Conservation (phyloP, 2,113 vertebrate species). For the Sitta europaea region DNA sequence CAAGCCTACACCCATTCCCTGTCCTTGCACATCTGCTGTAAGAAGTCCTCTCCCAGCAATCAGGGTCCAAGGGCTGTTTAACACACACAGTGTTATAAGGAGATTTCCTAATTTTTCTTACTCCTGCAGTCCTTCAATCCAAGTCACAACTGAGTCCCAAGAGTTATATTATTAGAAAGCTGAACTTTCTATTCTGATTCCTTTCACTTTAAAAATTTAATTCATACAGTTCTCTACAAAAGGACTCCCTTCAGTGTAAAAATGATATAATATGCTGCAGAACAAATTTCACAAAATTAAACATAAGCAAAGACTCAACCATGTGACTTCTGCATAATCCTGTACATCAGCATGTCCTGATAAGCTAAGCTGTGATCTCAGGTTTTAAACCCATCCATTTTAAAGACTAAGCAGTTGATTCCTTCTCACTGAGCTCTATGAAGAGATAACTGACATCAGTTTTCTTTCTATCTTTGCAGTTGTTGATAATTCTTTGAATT, state of each 20-base stretch:
- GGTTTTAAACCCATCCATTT: slow-evolving; percentile 40
- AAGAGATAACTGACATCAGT: slow-evolving; percentile 50
- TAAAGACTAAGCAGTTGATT: slow-evolving; percentile 46
- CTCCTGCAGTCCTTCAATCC: not conserved
- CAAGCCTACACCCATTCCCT: not conserved
- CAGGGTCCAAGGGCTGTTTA: not conserved
- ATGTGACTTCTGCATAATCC: not conserved
- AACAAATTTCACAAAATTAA: not conserved
- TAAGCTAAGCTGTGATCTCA: not conserved
- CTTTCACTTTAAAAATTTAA: not conserved
- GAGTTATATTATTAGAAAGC: not conserved
- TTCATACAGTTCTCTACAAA: not conserved
- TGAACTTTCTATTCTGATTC: not conserved
- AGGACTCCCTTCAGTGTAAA: not conserved
- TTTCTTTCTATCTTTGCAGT: slow-evolving; percentile 43
- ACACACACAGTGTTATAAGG: not conserved
- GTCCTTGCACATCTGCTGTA: not conserved
- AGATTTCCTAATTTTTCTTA: not conserved
- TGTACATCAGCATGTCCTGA: not conserved
- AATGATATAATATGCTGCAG: not conserved
- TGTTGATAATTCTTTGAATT: slow-evolving; percentile 65
- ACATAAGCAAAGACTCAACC: not conserved
- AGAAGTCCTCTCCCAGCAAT: not conserved
- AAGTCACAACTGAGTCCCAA: not conserved
- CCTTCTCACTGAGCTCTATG: not conserved